Base-by-base conservation (phyloP, 2,797 vertebrate species). In the Streptopelia turtur region DNA sequence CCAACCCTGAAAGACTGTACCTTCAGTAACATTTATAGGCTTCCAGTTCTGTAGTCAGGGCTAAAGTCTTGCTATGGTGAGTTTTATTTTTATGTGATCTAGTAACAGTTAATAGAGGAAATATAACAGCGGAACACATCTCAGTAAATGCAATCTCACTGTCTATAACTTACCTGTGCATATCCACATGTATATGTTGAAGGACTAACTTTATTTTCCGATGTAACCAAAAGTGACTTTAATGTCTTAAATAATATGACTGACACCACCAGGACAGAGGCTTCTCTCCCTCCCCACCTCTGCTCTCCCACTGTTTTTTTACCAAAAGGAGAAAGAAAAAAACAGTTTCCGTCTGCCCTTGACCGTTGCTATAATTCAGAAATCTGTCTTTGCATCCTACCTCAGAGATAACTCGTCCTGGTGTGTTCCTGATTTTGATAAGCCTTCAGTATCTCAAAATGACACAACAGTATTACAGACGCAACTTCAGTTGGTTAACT, bases 31-130 rank as follows among this genome's bases (percentile, higher is more conserved):
- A 53, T 95, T 89, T 92, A 95, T 4, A 83, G 57, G 53, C 63
- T 94, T 90, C 65, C 90, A 94, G 47, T 84, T 74, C 41, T 57
- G 68, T 25, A 84, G 64, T 20, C 41, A 70, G 41, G 43, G 24
- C 30, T 89, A 6, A 87, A 83, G 71, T 33, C 63, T 50, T 76
- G 63, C 71, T 60, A 43, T 27, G 39, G 35, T 27, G 53, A 87
- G 11, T 91, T 83, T 64, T 71, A 70, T n/a, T 94, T 88, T 94
- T 83, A 95, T 52, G 64, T 77, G 88, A 87, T 50, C 66, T 82
- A 80, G 23, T 85, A 94, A 93, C 27, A 93, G 77, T 84, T 91
- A 94, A 93, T 49, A 93, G 63, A 87, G 88, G 71, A 94, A 96
- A 74, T 6, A 22, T 49, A 94, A 87, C 8, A 94, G 59, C 56